Evolutionary conservation across 2,797 vertebrate genomes (phyloP), one percentile per base, ranked within the genome.

Genomic region (Darevskia nairensis): DNA sequence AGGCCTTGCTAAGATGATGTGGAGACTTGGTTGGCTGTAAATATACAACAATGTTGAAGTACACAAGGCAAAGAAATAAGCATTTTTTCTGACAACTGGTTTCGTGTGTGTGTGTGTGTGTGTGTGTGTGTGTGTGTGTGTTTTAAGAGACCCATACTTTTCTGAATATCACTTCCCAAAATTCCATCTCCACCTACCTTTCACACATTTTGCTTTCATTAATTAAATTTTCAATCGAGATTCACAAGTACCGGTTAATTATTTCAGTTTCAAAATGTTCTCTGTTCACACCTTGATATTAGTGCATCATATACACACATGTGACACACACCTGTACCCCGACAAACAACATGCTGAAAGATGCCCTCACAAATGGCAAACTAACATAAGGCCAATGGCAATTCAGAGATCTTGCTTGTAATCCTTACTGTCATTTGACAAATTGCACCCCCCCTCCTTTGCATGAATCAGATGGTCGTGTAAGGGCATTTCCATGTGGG

Each of bases 271-370:
- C 90, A 89, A 91, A 89, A 64, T 90, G 87, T 92, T 89, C 83
- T 93, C 46, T 91, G 68, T 77, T 90, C 83, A 90, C 92, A 92
- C 76, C 41, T 35, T 1, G 21, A 89, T 80, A 44, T 35, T 46
- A 50, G 13, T 39, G n/a, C 13, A 72, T n/a, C 6, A 80, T 59
- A 21, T 2, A n/a, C 92, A n/a, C 92, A 88, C 85, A 86, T 0
- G 0, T 94, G 46, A 35, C 68, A 50, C 13, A 87, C 86, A 87
- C 90, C 90, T 86, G 93, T 86, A 91, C 92, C 15, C 83, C 55
- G 92, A 88, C 83, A 92, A 92, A 94, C 91, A 89, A 27, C 85
- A n/a, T 93, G 88, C 76, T 90, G 84, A 90, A 92, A 92, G 90
- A 86, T 86, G 88, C 89, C 88, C 61, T 21, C 79, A 68, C 86